Percentiles rank a stretch among this genome's conserved stretches.
phyloP scores from a whole-genome alignment of 2,113 vertebrate species.

The Lipophrys pholis region DNA sequence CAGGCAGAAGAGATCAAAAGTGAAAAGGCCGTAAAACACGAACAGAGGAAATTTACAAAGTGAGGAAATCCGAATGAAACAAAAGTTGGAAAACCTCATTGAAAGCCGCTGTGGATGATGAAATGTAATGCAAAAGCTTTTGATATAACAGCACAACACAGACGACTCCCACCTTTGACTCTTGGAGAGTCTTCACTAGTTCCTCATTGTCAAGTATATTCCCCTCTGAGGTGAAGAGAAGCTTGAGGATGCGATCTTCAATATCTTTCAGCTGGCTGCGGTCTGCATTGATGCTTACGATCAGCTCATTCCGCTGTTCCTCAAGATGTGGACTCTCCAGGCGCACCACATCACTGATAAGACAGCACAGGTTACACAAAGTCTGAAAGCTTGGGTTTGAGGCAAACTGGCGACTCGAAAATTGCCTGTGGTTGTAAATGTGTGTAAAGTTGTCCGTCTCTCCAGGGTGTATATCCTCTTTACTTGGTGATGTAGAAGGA shows the following conservation, averaged over 20 bases:
- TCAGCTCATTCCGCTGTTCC: constrained; percentile 85
- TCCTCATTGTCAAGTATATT: constrained; percentile 88
- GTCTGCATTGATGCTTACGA: constrained; percentile 83
- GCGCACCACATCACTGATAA: constrained; percentile 83
- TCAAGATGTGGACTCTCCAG: constrained; percentile 87
- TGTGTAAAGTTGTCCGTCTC: no score
- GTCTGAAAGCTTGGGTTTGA: neutral
- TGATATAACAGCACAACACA: neutral
- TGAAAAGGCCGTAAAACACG: neutral
- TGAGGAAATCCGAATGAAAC: neutral
- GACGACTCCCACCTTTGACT: constrained; percentile 80
- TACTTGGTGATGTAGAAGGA: no score
- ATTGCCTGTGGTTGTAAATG: no score
- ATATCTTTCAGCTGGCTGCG: constrained; percentile 87
- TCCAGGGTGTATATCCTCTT: no score
- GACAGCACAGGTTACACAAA: neutral
- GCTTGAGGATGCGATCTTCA: constrained; percentile 86
- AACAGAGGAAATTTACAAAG: neutral
- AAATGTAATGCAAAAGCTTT: neutral
- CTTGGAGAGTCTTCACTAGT: constrained; percentile 85
- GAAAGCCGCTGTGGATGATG: neutral
- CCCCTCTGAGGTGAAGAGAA: constrained; percentile 86
- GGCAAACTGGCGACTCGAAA: no score
- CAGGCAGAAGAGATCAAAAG: neutral
- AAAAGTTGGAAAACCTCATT: neutral